Conservation (phyloP, 2,888 invertebrate genomes). For the Xylocampa areola region DNA sequence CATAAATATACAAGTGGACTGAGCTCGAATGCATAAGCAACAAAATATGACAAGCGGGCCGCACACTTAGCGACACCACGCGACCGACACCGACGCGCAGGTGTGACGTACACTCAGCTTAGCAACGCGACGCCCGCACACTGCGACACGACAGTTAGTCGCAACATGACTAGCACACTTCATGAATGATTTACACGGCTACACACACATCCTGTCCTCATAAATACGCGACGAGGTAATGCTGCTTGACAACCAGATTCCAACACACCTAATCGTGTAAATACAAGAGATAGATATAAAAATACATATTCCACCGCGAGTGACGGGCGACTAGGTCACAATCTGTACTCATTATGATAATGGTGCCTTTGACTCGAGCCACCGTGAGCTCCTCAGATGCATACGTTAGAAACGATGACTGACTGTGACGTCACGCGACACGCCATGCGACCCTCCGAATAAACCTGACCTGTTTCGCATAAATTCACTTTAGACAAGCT, state of each 20-base stretch:
- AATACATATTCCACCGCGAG: conserved; percentile 8
- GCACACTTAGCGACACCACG: conserved; percentile 7
- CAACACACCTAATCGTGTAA: conserved; percentile 17
- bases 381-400: not conserved
- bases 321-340: conserved; percentile 5
- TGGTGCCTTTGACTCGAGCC: conserved; percentile 11
- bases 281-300: conserved; percentile 7
- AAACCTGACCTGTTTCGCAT: conserved; percentile 48
- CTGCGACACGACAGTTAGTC: conserved; percentile 2
- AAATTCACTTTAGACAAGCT: conserved; percentile 58
- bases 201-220: conserved; percentile 35
- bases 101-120: not conserved
- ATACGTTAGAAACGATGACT: not conserved
- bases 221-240: conserved; percentile 46
- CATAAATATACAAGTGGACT: conserved; percentile 12
- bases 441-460: conserved; percentile 24
- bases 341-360: conserved; percentile 28
- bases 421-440: not conserved
- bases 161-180: conserved; percentile 17
- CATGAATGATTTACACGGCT: conserved; percentile 57
- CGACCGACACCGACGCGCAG: not conserved
- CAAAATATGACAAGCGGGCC: conserved; percentile 7
- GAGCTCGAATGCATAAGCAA: conserved; percentile 33
- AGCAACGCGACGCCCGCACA: not conserved
- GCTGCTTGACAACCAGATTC: conserved; percentile 14